Evolutionary conservation across 2,113 vertebrate genomes (phyloP).

Genomic region (Cervus canadensis): DNA sequence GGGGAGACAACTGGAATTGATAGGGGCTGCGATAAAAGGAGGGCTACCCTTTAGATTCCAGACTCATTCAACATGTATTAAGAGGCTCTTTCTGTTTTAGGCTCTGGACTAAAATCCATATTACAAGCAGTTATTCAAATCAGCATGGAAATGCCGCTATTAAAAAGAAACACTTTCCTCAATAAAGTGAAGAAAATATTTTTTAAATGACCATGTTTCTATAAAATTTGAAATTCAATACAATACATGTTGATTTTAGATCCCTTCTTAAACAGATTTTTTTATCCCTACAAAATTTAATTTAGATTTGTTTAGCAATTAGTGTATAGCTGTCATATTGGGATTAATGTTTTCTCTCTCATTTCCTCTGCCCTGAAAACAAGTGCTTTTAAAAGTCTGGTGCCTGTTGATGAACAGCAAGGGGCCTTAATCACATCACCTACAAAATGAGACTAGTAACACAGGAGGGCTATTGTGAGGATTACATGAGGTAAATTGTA

Average conservation of each 20-base stretch:
- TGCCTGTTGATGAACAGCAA: not conserved
- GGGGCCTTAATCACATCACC: not conserved
- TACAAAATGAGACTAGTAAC: not conserved
- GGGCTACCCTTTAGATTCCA: not conserved
- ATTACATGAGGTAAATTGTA: not conserved
- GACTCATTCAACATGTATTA: not conserved
- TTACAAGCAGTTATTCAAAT: not conserved
- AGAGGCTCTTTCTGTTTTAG: not conserved
- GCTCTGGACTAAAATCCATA: not conserved
- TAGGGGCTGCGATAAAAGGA: not conserved
- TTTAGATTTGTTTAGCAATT: not conserved
- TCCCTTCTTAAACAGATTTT: not conserved
- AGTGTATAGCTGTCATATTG: not conserved
- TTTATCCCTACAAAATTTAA: not conserved
- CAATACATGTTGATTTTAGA: not conserved
- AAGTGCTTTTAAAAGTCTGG: not conserved
- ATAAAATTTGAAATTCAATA: not conserved
- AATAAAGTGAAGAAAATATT: not conserved
- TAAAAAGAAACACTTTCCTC: conserved; percentile 22
- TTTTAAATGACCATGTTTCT: not conserved
- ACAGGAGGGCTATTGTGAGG: not conserved
- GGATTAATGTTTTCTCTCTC: not conserved
- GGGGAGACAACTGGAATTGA: not conserved
- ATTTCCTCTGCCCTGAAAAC: not conserved
- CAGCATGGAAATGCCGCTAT: not conserved